phyloP scores from a whole-genome alignment of 2,888 invertebrate species.

The Ryuthela nishihirai region DNA sequence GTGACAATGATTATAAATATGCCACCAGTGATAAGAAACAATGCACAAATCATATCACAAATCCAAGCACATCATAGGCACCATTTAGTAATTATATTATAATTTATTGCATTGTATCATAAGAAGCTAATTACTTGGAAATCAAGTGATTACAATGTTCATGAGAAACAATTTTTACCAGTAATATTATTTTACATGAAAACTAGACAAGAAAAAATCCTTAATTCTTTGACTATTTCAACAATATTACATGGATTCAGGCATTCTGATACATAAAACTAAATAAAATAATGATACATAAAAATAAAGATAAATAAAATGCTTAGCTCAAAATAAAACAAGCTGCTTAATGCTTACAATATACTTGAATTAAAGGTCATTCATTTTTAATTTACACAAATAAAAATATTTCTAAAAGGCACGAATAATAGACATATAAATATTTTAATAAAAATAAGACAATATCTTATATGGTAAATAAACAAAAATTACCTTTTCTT shows the following conservation, averaged over 20 bases:
- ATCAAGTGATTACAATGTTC: no score
- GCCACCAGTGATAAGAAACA: no score
- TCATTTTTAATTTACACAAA: background rate
- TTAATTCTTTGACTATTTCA: no score
- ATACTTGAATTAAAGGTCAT: background rate
- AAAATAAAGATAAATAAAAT: background rate
- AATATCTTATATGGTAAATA: background rate
- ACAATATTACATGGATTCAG: background rate
- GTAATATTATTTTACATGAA: no score
- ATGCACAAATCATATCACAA: no score
- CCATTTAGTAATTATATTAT: no score
- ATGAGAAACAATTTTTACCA: no score
- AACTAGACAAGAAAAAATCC: no score
- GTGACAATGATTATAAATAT: no score
- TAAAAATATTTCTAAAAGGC: background rate
- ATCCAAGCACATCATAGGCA: no score
- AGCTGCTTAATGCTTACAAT: background rate
- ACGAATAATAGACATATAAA: background rate
- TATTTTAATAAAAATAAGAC: background rate
- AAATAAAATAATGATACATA: background rate
- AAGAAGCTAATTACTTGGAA: no score
- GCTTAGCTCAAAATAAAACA: background rate
- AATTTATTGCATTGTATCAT: no score
- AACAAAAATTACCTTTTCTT: conserved; percentile 1
- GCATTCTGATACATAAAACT: background rate